Evolutionary conservation across 2,113 vertebrate species (phyloP).

Genomic region (Otolemur garnettii): DNA sequence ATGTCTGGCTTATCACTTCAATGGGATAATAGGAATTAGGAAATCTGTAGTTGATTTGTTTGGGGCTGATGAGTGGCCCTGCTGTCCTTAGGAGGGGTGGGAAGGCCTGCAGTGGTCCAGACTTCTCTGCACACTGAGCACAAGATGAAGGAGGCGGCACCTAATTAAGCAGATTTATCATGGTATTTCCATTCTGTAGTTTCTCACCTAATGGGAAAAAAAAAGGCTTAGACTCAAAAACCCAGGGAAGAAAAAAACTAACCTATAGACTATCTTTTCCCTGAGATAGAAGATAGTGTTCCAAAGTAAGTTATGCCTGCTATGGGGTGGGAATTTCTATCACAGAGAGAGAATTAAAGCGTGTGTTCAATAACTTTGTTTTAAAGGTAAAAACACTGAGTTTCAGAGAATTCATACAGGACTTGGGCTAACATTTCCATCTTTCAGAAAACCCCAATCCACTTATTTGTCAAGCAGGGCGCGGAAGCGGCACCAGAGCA

Average conservation of each 20-base stretch:
- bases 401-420: not conserved
- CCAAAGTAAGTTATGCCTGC: not conserved
- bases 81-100: not conserved
- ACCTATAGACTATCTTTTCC: not conserved
- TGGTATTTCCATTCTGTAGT: not conserved
- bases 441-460: not conserved
- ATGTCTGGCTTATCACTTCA: conserved; percentile 38
- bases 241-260: not conserved
- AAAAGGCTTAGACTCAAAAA: not conserved
- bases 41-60: conserved; percentile 52
- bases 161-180: not conserved
- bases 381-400: not conserved
- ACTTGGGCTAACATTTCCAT: not conserved
- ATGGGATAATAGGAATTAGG: conserved; percentile 9
- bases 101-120: too few species aligned
- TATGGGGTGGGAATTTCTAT: not conserved
- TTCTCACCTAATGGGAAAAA: not conserved
- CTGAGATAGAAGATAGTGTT: not conserved
- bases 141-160: not conserved
- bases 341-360: not conserved
- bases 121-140: fast-evolving
- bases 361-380: not conserved
- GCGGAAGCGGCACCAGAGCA: not conserved
- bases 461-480: fast-evolving
- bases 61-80: not conserved